These are phyloP conservation scores for Carposina sasakii DNA, from an alignment of 1,140 invertebrate genomes.

Conservation along the genomic window DNA sequence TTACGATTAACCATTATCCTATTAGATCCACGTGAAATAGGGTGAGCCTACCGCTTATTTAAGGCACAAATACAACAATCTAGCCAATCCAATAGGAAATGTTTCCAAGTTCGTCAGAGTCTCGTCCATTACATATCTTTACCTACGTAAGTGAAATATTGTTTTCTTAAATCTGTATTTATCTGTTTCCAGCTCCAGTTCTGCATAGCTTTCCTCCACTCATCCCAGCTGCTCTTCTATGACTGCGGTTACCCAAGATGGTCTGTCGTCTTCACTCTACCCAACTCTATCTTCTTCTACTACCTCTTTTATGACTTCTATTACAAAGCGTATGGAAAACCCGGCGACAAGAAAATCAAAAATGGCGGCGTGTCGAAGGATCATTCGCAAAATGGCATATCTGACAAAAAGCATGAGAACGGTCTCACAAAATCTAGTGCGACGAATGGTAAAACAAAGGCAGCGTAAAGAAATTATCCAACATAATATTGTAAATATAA, in stretches of 20 bases:
- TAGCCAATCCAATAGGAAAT: no score
- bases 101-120: no score
- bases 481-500: no score
- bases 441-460: no score
- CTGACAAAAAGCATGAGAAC: slow-evolving; percentile 8
- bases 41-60: no score
- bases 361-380: no score
- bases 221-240: slow-evolving; percentile 85
- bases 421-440: slow-evolving; percentile 13
- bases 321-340: slow-evolving; percentile 78
- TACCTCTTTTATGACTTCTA: slow-evolving; percentile 87
- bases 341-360: slow-evolving; percentile 28
- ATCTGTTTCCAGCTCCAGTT: slow-evolving; percentile 80
- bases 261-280: slow-evolving; percentile 81
- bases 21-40: no score
- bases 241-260: slow-evolving; percentile 89
- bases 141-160: not conserved
- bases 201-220: slow-evolving; percentile 84
- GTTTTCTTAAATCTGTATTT: slow-evolving; percentile 15
- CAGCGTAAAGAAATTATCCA: no score
- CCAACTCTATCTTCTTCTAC: slow-evolving; percentile 87
- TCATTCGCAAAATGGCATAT: no score
- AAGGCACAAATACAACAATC: no score
- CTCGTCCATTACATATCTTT: no score
- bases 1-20: no score